Conservation (phyloP, 2,113 vertebrate species). For the Gallinago paraguaiae region DNA sequence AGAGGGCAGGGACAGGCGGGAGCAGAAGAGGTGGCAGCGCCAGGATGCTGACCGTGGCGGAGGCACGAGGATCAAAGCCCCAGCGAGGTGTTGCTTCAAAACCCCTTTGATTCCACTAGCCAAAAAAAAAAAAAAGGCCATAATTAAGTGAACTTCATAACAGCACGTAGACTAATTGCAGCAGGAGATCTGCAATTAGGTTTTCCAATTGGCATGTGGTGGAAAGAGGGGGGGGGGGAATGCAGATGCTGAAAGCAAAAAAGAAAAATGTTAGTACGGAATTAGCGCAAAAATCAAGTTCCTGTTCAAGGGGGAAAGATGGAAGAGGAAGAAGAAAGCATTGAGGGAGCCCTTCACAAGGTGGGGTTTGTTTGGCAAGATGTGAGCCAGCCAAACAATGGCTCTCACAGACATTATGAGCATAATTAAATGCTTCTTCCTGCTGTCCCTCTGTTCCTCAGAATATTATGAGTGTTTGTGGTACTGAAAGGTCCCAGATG, state of each 20-base stretch:
- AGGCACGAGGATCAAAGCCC: constrained; percentile 41
- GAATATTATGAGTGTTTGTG: background rate
- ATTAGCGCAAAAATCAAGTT: background rate
- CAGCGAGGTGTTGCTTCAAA: constrained; percentile 43
- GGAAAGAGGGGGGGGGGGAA: background rate
- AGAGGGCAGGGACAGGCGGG: background rate
- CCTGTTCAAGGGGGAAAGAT: background rate
- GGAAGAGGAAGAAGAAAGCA: background rate
- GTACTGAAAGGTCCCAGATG: background rate
- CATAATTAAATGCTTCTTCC: background rate
- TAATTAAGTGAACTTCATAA: constrained; percentile 57
- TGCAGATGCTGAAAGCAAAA: constrained; percentile 41
- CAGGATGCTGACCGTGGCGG: background rate
- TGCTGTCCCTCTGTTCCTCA: background rate
- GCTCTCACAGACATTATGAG: background rate
- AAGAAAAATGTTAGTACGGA: constrained; percentile 42
- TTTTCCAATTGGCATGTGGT: constrained; percentile 18
- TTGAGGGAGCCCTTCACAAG: background rate
- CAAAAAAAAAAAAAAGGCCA: constrained; percentile 33
- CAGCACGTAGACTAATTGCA: constrained; percentile 52
- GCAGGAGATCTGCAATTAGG: constrained; percentile 50
- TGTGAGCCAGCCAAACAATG: background rate
- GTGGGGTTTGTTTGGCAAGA: constrained; percentile 28
- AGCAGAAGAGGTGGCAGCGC: background rate
- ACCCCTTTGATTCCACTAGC: constrained; percentile 15